phyloP scores from a whole-genome alignment of 2,797 vertebrate species.

The Otus scops region DNA sequence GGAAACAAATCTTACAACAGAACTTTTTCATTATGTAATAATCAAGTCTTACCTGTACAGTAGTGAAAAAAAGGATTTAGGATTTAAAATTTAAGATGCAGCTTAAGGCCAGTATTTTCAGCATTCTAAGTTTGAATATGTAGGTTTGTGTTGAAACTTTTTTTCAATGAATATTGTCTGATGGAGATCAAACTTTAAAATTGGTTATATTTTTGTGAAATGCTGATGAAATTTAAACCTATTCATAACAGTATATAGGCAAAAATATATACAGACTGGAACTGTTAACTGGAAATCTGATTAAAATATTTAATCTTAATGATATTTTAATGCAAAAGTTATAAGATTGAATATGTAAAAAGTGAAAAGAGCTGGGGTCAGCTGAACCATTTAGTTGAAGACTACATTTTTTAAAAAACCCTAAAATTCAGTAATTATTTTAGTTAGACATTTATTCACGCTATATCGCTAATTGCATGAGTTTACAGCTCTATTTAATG shows the following conservation, averaged over 20 bases:
- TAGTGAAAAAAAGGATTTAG: neutral
- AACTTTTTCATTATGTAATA: neutral
- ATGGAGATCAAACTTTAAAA: neutral
- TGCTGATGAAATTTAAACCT: neutral
- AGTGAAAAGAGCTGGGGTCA: neutral
- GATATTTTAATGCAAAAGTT: neutral
- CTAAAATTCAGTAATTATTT: neutral
- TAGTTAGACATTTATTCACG: neutral
- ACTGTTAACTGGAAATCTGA: neutral
- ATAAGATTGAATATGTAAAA: neutral
- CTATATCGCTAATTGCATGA: neutral
- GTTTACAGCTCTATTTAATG: neutral
- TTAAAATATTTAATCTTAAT: neutral
- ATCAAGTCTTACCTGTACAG: neutral
- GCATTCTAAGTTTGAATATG: neutral
- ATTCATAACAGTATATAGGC: neutral
- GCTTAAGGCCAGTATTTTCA: neutral
- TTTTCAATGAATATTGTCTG: neutral
- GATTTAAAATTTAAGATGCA: neutral
- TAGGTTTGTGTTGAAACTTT: neutral
- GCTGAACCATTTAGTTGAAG: neutral
- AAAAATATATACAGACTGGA: neutral
- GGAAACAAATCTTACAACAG: neutral
- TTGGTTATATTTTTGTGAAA: neutral
- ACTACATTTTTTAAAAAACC: neutral